Percentiles rank a stretch among this genome's conserved stretches.
These are phyloP conservation scores for Cylloceria caligata DNA, from an alignment of 2,888 invertebrate genomes.

Conservation along the genomic window DNA sequence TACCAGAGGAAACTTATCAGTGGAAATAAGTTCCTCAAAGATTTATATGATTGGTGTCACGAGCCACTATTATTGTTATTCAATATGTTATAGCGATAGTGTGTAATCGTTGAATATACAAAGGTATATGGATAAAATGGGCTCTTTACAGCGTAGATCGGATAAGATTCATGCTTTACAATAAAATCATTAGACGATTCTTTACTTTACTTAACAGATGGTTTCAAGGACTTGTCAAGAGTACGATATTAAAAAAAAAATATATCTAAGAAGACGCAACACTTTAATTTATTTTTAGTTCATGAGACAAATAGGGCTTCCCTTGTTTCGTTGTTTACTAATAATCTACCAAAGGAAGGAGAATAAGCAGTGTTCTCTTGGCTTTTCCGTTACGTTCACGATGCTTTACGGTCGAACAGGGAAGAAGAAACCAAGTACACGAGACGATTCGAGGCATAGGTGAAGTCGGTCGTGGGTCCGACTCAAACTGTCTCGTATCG, in stretches of 20 bases:
- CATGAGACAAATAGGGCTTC: not conserved
- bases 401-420: slow-evolving; percentile 33
- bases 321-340: not conserved
- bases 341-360: not conserved
- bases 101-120: slow-evolving; percentile 1
- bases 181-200: not conserved
- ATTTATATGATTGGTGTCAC: not conserved
- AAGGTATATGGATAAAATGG: not conserved
- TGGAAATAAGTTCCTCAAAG: too few relatives aligned
- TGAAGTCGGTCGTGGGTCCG: slow-evolving; percentile 52
- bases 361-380: not conserved
- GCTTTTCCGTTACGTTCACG: slow-evolving; percentile 54
- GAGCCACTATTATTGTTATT: not conserved
- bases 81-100: not conserved
- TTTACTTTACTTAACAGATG: not conserved
- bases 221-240: not conserved
- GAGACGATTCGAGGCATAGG: slow-evolving; percentile 38
- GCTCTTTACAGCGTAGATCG: not conserved
- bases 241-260: too few relatives aligned
- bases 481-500: slow-evolving; percentile 48
- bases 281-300: too few relatives aligned
- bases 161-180: not conserved
- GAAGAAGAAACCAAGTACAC: not conserved
- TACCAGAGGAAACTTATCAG: not conserved
- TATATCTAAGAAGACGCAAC: too few relatives aligned